Conservation (phyloP, 2,797 vertebrate species). For the Microctenopoma steveboyesi region DNA sequence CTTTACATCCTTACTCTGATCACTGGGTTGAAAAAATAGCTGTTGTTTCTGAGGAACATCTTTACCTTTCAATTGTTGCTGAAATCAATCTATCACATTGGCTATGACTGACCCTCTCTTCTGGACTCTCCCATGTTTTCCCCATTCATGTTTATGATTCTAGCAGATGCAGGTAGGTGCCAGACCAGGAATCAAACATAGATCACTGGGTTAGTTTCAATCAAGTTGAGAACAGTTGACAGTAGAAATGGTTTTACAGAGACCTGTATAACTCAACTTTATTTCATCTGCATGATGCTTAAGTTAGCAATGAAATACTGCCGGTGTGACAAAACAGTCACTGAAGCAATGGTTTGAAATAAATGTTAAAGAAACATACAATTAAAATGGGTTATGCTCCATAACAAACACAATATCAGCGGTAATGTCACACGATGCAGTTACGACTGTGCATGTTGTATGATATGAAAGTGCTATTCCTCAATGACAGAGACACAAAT, state of each 20-base stretch:
- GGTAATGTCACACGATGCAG: not conserved
- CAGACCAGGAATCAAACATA: conserved; percentile 8
- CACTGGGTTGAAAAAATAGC: too few relatives aligned
- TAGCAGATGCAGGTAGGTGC: conserved; percentile 3
- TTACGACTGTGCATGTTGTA: not conserved
- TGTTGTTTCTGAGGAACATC: too few relatives aligned
- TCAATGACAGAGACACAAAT: not conserved
- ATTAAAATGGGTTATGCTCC: not conserved
- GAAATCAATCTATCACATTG: too few relatives aligned
- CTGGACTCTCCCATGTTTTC: not conserved
- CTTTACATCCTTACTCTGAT: too few relatives aligned
- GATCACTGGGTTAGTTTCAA: conserved; percentile 16
- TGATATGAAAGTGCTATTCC: not conserved
- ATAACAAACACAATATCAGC: too few relatives aligned
- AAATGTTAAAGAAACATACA: not conserved
- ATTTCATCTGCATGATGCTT: not conserved
- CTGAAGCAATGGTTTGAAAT: too few relatives aligned
- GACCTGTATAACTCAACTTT: not conserved
- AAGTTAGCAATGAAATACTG: not conserved
- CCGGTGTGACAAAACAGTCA: not conserved
- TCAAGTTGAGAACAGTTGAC: not conserved
- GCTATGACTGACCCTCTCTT: too few relatives aligned
- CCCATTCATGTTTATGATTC: conserved; percentile 19
- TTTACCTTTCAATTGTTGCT: too few relatives aligned
- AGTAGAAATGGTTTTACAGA: not conserved